phyloP scores from a whole-genome alignment of 2,888 invertebrate genomes.

The Julus scandinavius region DNA sequence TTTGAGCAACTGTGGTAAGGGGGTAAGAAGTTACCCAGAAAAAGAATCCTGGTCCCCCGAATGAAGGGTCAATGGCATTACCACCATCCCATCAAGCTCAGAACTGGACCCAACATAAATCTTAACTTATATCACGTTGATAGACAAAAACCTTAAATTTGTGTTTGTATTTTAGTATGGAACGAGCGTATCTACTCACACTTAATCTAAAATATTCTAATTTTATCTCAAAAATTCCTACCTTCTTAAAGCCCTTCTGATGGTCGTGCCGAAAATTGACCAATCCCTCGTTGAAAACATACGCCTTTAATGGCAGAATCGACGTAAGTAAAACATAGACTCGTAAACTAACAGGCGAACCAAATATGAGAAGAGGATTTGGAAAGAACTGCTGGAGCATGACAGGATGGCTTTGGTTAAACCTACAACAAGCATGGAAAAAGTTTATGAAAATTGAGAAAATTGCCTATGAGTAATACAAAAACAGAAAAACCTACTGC shows the following conservation, averaged over 20 bases:
- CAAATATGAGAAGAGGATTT: conserved; percentile 62
- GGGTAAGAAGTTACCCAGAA: no score
- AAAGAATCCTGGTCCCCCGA: no score
- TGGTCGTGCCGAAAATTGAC: conserved; percentile 62
- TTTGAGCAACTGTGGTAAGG: no score
- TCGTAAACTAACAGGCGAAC: conserved; percentile 63
- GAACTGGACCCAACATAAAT: no score
- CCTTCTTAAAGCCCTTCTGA: conserved; percentile 62
- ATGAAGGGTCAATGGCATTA: no score
- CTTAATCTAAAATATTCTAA: no score
- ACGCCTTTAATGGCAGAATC: conserved; percentile 64
- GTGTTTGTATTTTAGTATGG: no score
- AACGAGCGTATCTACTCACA: no score
- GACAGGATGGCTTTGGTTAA: conserved; percentile 53
- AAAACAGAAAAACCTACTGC: conserved; percentile 14
- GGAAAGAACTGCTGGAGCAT: conserved; percentile 60
- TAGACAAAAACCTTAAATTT: no score
- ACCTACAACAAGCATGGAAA: conserved; percentile 34
- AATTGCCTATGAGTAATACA: not conserved
- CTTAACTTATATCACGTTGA: no score
- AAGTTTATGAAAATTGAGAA: not conserved
- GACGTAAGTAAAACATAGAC: conserved; percentile 65
- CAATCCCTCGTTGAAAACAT: conserved; percentile 64
- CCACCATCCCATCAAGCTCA: no score
- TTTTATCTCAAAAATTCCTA: conserved; percentile 57